A percentile compares a stretch with the other conserved stretches of the same genome.
Evolutionary conservation across 2,797 vertebrate species (phyloP).

Genomic region (Myotis findleyi): DNA sequence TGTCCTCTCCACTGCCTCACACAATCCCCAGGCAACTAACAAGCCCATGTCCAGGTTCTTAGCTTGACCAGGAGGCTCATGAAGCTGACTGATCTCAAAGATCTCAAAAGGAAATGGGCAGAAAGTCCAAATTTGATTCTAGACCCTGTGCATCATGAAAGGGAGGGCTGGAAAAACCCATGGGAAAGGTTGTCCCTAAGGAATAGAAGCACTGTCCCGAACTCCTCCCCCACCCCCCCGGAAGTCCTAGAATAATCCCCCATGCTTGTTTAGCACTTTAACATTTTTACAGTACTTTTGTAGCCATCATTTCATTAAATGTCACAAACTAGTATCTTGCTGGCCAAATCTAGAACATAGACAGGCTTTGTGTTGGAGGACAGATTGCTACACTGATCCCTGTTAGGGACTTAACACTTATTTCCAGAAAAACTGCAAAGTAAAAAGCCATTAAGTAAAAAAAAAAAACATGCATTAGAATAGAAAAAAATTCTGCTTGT

Average conservation of each 20-base stretch:
- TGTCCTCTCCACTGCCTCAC: neutral
- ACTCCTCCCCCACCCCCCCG: neutral
- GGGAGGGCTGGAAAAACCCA: neutral
- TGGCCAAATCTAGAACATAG: neutral
- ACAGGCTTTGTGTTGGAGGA: neutral
- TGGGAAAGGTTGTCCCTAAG: neutral
- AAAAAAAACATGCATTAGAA: neutral
- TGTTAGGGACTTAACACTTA: neutral
- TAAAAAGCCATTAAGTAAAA: conserved; percentile 1
- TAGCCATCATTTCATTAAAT: neutral
- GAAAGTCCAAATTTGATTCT: neutral
- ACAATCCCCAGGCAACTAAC: neutral
- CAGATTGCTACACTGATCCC: neutral
- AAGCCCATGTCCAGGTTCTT: neutral
- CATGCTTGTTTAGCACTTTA: neutral
- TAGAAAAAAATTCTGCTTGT: neutral
- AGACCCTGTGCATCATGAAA: neutral
- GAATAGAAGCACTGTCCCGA: neutral
- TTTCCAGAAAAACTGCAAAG: conserved; percentile 6
- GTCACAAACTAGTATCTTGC: neutral
- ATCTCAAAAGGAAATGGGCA: neutral
- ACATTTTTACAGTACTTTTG: conserved; percentile 11
- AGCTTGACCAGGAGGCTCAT: neutral
- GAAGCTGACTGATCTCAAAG: neutral
- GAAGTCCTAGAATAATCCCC: neutral